A percentile compares a stretch with the other conserved stretches of the same genome.
phyloP scores from a whole-genome alignment of 2,797 vertebrate genomes.

The Epinephelus awoara region DNA sequence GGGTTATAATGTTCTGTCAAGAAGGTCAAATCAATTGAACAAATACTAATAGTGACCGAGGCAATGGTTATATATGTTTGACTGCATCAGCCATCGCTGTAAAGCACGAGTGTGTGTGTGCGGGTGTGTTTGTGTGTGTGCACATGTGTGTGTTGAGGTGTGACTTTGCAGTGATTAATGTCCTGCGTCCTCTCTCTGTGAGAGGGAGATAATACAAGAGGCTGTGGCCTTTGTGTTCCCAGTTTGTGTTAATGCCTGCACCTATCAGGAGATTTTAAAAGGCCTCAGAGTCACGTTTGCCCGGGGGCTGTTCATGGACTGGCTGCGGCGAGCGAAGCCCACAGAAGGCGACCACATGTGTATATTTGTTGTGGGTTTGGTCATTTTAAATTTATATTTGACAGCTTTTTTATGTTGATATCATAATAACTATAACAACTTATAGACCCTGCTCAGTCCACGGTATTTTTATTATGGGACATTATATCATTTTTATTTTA shows the following conservation, averaged over 20 bases:
- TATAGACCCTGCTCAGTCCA: no score
- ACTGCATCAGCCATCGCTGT: constrained; percentile 49
- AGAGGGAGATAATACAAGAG: constrained; percentile 85
- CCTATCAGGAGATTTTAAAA: constrained; percentile 80
- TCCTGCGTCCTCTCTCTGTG: constrained; percentile 76
- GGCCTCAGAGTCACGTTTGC: constrained; percentile 59
- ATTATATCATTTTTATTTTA: neutral
- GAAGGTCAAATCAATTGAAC: constrained; percentile 69
- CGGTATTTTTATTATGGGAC: neutral
- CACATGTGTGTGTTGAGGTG: constrained; percentile 48
- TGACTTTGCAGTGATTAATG: constrained; percentile 85
- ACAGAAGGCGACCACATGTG: neutral
- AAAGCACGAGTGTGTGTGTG: constrained; percentile 31
- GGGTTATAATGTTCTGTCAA: constrained; percentile 53
- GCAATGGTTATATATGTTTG: constrained; percentile 49
- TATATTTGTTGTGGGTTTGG: constrained; percentile 2
- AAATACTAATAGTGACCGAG: constrained; percentile 63
- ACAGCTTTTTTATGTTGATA: neutral
- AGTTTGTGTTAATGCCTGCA: constrained; percentile 80
- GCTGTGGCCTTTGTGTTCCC: constrained; percentile 84
- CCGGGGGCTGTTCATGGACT: constrained; percentile 28
- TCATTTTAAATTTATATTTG: constrained; percentile 5
- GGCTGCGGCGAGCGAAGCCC: neutral
- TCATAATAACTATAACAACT: neutral
- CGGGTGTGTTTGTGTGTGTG: constrained; percentile 28